These are phyloP conservation scores for Geotrypetes seraphini DNA, from an alignment of 2,797 vertebrate genomes.

Conservation along the genomic window DNA sequence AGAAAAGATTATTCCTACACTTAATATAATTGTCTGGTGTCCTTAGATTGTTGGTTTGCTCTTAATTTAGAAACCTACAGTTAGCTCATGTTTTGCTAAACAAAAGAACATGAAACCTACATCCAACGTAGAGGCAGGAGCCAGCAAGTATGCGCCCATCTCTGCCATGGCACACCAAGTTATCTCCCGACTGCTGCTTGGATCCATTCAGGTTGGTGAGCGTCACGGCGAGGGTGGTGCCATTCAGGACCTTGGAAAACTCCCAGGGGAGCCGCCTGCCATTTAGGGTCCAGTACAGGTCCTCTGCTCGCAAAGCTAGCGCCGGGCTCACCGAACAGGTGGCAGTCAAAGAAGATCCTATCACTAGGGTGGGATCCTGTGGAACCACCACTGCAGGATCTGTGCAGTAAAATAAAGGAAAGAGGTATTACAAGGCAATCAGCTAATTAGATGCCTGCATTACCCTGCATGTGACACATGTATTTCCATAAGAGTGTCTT, in stretches of 20 bases:
- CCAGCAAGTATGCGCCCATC: constrained; percentile 88
- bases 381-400: constrained; percentile 81
- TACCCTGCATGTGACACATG: too few species aligned
- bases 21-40: too few species aligned
- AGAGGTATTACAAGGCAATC: too few species aligned
- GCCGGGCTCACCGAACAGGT: constrained; percentile 77
- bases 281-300: constrained; percentile 93
- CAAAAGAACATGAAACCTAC: constrained; percentile 56
- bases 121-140: constrained; percentile 89
- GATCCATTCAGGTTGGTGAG: constrained; percentile 81
- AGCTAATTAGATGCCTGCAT: too few species aligned
- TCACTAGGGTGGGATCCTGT: constrained; percentile 83
- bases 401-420: constrained; percentile 42
- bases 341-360: constrained; percentile 85
- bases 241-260: constrained; percentile 67
- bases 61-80: too few species aligned
- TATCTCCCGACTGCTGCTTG: constrained; percentile 89
- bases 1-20: too few species aligned
- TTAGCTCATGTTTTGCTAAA: too few species aligned
- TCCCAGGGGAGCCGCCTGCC: constrained; percentile 74
- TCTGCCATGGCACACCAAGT: constrained; percentile 87
- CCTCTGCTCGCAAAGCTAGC: constrained; percentile 64
- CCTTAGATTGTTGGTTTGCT: too few species aligned
- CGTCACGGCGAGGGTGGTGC: constrained; percentile 72
- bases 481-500: too few species aligned